A percentile compares a stretch with the other conserved stretches of the same genome.
Evolutionary conservation across 2,113 vertebrate genomes (phyloP).

Genomic region (Struthio camelus): DNA sequence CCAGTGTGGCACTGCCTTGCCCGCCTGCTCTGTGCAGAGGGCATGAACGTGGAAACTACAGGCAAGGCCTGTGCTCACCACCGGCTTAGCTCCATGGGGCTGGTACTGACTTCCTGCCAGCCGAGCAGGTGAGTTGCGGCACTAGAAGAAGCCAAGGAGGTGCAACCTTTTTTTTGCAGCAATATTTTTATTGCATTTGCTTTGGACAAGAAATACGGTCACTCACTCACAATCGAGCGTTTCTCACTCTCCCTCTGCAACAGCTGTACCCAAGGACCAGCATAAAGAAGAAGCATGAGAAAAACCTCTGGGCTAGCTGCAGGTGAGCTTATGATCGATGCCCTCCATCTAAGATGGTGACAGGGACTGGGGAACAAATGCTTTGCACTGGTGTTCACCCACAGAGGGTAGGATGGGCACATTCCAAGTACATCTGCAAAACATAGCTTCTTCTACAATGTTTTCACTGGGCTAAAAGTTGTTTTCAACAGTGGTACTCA

Average conservation of each 20-base stretch:
- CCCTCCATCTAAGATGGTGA: neutral
- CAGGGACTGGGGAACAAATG: neutral
- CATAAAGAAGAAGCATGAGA: rapidly evolving
- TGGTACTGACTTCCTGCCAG: no score
- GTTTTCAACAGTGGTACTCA: neutral
- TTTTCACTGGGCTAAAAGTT: neutral
- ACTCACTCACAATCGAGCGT: neutral
- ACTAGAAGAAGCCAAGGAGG: neutral
- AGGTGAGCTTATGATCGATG: neutral
- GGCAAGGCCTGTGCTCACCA: neutral
- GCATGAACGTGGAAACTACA: neutral
- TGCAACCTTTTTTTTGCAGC: neutral
- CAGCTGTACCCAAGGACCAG: neutral
- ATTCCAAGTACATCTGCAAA: neutral
- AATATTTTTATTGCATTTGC: neutral
- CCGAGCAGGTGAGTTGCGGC: neutral
- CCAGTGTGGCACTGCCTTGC: rapidly evolving
- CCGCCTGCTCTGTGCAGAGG: neutral
- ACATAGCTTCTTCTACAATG: neutral
- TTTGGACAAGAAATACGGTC: neutral
- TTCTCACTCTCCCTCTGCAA: neutral
- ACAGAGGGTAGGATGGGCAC: neutral
- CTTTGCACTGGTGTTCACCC: neutral
- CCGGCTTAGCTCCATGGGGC: neutral
- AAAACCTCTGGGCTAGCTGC: neutral